A percentile compares a stretch with the other conserved stretches of the same genome.
These are phyloP conservation scores for Callimorpha dominula DNA, from an alignment of 2,888 invertebrate genomes.

Conservation along the genomic window DNA sequence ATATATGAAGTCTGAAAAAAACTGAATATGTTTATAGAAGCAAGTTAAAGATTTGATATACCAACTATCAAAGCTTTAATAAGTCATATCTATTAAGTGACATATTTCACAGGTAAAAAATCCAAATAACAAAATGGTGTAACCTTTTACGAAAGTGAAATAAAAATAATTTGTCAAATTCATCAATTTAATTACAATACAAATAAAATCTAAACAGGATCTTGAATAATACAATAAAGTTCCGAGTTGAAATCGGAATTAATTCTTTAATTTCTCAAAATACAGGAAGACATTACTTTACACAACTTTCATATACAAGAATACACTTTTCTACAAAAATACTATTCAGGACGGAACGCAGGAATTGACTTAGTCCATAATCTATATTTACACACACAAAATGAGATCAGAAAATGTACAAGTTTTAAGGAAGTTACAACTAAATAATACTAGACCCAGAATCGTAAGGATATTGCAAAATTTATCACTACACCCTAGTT, in stretches of 20 bases:
- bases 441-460: conserved; percentile 65
- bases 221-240: conserved; percentile 47
- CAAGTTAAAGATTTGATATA: no score
- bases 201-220: conserved; percentile 52
- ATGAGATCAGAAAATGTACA: conserved; percentile 85
- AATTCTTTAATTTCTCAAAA: conserved; percentile 33
- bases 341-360: conserved; percentile 63
- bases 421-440: conserved; percentile 58
- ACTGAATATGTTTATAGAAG: no score
- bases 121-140: neutral
- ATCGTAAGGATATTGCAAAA: conserved; percentile 49
- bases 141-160: neutral
- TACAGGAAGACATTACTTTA: conserved; percentile 51
- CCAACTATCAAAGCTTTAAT: no score
- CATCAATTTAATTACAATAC: conserved; percentile 56
- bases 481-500: conserved; percentile 45
- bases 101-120: neutral
- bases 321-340: conserved; percentile 36
- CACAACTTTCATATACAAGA: conserved; percentile 49
- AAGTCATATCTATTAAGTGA: no score
- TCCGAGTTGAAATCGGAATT: conserved; percentile 32
- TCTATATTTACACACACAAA: conserved; percentile 75
- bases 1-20: no score
- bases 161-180: conserved; percentile 9
- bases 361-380: conserved; percentile 53